A percentile compares a stretch with the other conserved stretches of the same genome.
These are phyloP conservation scores for Dendrolimus kikuchii DNA, from an alignment of 1,140 invertebrate species.

Conservation along the genomic window DNA sequence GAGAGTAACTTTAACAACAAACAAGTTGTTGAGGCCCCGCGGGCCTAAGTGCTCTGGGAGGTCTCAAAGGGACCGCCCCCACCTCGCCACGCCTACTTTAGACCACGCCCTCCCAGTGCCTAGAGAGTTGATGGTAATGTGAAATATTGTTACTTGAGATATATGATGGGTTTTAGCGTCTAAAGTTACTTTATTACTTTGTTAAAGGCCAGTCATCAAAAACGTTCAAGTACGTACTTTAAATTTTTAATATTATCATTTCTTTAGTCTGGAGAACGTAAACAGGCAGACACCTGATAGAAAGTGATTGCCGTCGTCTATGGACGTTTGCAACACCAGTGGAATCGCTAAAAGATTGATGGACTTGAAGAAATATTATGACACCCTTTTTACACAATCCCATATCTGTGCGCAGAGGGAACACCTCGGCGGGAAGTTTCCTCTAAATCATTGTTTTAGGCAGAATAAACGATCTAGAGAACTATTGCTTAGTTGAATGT, in stretches of 20 bases:
- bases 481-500: no score
- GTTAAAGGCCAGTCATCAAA: neutral
- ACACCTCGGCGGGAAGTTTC: no score
- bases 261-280: neutral
- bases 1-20: slow-evolving; percentile 38
- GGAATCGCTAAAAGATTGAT: no score
- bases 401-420: no score
- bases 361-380: no score
- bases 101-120: slow-evolving; percentile 47
- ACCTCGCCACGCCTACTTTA: slow-evolving; percentile 40
- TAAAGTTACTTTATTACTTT: neutral
- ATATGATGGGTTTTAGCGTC: slow-evolving; percentile 23
- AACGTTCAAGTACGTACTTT: no score
- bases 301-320: no score
- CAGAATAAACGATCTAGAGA: no score
- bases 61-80: slow-evolving; percentile 44
- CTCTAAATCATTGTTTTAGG: no score
- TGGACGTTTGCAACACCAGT: no score
- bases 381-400: no score
- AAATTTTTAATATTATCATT: neutral
- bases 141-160: slow-evolving; percentile 36
- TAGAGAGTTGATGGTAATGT: slow-evolving; percentile 49
- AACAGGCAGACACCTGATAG: no score
- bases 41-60: slow-evolving; percentile 46
- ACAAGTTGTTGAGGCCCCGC: slow-evolving; percentile 37